Percentiles rank a stretch among this genome's conserved stretches.
These are phyloP conservation scores for Chrysaora quinquecirrha DNA, from an alignment of 30 jellyfish, hydroid and myxozoan species.

Conservation along the genomic window DNA sequence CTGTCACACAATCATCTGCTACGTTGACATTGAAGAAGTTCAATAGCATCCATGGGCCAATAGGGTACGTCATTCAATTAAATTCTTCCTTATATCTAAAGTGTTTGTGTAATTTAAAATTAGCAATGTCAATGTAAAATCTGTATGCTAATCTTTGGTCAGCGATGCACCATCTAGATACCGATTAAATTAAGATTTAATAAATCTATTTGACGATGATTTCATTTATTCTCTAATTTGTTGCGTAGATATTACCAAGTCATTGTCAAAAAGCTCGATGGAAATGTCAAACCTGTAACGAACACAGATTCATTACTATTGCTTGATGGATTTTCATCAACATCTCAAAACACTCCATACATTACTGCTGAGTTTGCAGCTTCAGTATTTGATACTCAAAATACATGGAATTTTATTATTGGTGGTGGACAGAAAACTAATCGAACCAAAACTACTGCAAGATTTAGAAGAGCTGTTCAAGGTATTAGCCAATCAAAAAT, in stretches of 20 bases:
- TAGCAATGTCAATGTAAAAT: too few species aligned
- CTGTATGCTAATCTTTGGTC: too few species aligned
- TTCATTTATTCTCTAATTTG: too few species aligned
- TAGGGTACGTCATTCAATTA: constrained; percentile 11
- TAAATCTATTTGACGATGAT: too few species aligned
- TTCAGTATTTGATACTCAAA: constrained; percentile 5
- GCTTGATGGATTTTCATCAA: background rate
- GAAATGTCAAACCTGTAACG: background rate
- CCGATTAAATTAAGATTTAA: too few species aligned
- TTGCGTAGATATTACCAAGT: constrained; percentile 54
- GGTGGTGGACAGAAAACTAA: constrained; percentile 45
- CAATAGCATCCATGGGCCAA: constrained; percentile 6
- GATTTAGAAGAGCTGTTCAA: constrained; percentile 38
- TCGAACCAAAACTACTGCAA: constrained; percentile 20
- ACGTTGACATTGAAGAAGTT: constrained; percentile 40
- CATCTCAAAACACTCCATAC: constrained; percentile 22
- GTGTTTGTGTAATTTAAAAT: background rate
- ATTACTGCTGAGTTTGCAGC: constrained; percentile 75
- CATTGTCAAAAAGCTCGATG: constrained; percentile 19
- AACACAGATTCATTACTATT: background rate
- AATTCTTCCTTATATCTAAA: background rate
- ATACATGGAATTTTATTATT: constrained; percentile 17
- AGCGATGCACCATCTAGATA: too few species aligned
- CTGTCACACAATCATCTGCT: constrained; percentile 1
- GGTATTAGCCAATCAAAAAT: too few species aligned